Conservation (phyloP, 2,797 vertebrate species). For the Sus cebifrons region DNA sequence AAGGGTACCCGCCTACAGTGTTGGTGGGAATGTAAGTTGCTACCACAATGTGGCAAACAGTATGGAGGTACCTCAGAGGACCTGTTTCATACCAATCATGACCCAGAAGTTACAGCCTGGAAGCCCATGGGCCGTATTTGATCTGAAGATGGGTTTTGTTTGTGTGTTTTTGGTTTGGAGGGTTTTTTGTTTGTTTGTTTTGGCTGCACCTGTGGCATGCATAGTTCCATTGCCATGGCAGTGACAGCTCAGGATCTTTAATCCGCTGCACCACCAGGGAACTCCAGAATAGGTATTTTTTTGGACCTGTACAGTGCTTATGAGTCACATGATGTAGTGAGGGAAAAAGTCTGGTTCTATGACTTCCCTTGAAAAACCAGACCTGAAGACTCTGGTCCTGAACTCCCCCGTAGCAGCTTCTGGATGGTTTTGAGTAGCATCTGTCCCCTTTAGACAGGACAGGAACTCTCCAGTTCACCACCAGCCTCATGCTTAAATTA, state of each 20-base stretch:
- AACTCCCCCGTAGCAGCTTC: not conserved
- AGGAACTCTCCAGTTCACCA: not conserved
- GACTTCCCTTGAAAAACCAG: not conserved
- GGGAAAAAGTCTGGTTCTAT: rapidly evolving
- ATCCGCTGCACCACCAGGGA: no score
- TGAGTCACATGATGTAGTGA: not conserved
- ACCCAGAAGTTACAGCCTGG: not conserved
- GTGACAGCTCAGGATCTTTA: no score
- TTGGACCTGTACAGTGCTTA: not conserved
- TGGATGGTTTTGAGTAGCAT: not conserved
- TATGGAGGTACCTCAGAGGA: not conserved
- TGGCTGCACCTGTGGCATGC: no score
- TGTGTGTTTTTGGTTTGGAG: no score
- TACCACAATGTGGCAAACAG: no score
- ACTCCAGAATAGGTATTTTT: not conserved
- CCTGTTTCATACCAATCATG: not conserved
- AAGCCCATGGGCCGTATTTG: rapidly evolving
- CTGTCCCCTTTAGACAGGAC: not conserved
- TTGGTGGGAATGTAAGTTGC: no score
- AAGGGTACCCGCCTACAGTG: no score
- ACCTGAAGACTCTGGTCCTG: not conserved
- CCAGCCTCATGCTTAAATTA: no score
- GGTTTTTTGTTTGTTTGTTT: no score
- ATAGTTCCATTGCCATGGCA: no score
- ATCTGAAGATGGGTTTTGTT: not conserved